Percentiles rank a stretch among this genome's conserved stretches.
Evolutionary conservation across 1,140 invertebrate genomes (phyloP).

Genomic region (Drusus annulatus): DNA sequence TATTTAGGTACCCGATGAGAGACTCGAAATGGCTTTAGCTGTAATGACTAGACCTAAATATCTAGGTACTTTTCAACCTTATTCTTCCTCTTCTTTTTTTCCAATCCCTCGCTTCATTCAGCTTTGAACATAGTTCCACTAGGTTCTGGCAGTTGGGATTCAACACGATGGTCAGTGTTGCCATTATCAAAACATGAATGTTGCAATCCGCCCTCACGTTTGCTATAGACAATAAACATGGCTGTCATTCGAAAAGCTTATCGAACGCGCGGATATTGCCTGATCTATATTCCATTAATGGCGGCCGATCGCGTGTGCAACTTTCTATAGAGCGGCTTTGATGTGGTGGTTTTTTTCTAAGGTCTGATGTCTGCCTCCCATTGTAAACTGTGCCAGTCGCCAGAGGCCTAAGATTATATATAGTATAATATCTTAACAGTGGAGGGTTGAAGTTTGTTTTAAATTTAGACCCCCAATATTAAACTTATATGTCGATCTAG

Average conservation of each 20-base stretch:
- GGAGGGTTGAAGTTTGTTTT: no score
- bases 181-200: background rate
- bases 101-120: no score
- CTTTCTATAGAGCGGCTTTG: constrained; percentile 23
- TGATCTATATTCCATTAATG: constrained; percentile 25
- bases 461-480: no score
- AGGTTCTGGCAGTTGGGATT: no score
- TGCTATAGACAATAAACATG: background rate
- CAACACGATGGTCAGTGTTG: background rate
- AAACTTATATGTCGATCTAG: no score
- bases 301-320: constrained; percentile 11
- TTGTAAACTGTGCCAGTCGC: constrained; percentile 26
- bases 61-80: no score
- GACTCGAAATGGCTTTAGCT: no score
- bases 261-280: constrained; percentile 1
- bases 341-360: constrained; percentile 7
- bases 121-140: no score
- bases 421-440: no score
- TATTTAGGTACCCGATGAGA: no score
- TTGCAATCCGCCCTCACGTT: background rate
- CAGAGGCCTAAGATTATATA: background rate
- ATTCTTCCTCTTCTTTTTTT: no score
- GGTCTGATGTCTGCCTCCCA: constrained; percentile 24
- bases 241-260: constrained; percentile 28
- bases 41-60: no score